Conservation (phyloP, 2,113 vertebrate species). For the Mustela nigripes region DNA sequence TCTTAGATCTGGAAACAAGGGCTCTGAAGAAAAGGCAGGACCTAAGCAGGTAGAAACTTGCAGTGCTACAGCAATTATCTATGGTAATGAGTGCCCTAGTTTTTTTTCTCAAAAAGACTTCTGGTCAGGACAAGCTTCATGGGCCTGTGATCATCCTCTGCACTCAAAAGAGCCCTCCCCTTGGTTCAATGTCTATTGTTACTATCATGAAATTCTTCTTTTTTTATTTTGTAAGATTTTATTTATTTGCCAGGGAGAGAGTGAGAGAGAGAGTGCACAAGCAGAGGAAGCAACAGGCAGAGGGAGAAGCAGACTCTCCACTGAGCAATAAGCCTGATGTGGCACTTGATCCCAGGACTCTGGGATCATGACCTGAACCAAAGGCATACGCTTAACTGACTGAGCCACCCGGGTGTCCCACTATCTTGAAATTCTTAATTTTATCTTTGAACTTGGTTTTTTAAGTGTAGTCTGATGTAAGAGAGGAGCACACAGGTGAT, state of each 20-base stretch:
- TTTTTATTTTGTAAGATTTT: too few species aligned
- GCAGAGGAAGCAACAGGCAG: too few species aligned
- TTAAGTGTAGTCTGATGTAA: neutral
- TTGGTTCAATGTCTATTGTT: neutral
- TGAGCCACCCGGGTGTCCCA: too few species aligned
- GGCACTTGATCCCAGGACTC: too few species aligned
- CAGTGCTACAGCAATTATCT: neutral
- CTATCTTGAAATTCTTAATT: neutral
- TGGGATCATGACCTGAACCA: too few species aligned
- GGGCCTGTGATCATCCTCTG: neutral
- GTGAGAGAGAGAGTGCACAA: too few species aligned
- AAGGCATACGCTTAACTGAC: too few species aligned
- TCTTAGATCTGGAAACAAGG: neutral
- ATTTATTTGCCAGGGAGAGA: too few species aligned
- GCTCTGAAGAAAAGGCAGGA: neutral
- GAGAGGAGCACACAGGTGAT: neutral
- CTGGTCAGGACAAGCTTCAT: neutral
- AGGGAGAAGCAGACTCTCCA: too few species aligned
- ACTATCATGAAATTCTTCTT: too few species aligned
- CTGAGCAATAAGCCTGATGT: too few species aligned
- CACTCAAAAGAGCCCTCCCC: neutral
- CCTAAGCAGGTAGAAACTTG: neutral
- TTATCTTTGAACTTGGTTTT: neutral
- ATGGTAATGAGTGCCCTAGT: neutral
- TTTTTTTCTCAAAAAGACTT: neutral